Conservation (phyloP, 2,113 vertebrate species). For the Bos javanicus region DNA sequence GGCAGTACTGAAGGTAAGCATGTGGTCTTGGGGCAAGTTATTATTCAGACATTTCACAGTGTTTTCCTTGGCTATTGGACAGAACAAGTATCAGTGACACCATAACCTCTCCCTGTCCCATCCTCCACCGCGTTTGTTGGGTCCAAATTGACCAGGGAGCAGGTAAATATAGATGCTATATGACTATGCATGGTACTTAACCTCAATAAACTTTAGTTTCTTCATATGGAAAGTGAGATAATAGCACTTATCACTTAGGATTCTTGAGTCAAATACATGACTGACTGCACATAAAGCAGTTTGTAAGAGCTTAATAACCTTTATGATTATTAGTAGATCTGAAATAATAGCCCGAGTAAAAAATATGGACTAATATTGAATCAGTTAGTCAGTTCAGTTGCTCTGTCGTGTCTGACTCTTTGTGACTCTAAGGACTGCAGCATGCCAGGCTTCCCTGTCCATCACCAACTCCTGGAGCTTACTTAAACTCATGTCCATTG, state of each 20-base stretch:
- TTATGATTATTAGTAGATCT: not conserved
- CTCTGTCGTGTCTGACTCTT: not conserved
- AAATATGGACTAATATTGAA: not conserved
- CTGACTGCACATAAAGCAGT: not conserved
- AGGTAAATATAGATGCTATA: not conserved
- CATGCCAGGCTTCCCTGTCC: not conserved
- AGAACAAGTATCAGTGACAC: not conserved
- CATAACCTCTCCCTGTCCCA: not conserved
- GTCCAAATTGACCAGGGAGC: not conserved
- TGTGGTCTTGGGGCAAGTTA: not conserved
- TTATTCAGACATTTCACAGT: not conserved
- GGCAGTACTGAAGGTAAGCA: not conserved
- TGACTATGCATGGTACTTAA: not conserved
- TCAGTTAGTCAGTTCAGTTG: not conserved
- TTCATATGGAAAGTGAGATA: not conserved
- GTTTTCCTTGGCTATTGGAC: not conserved
- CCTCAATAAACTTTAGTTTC: not conserved
- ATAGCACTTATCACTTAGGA: not conserved
- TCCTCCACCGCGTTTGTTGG: not conserved
- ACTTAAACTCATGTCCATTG: not conserved
- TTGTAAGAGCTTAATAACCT: not conserved
- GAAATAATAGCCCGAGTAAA: not conserved
- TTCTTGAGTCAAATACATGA: not conserved
- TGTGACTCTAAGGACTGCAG: not conserved
- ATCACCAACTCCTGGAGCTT: not conserved